phyloP scores from a whole-genome alignment of 2,888 invertebrate species.

The Acanthosoma haemorrhoidale region DNA sequence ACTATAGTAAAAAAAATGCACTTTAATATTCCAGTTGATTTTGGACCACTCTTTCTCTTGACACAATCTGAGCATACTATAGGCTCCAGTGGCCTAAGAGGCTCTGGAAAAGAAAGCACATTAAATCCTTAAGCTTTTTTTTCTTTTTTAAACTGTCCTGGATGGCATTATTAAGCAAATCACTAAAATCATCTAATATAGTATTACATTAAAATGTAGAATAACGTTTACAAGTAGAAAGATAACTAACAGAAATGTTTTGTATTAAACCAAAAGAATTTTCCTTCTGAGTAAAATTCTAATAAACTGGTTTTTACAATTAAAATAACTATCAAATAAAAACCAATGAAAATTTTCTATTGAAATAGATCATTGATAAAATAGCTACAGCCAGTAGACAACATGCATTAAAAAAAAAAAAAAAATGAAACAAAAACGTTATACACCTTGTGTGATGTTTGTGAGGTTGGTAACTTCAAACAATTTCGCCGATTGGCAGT shows the following conservation, averaged over 20 bases:
- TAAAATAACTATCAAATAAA: not conserved
- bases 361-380: not conserved
- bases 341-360: not conserved
- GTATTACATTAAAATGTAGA: not conserved
- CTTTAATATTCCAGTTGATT: conserved; percentile 13
- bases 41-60: conserved; percentile 13
- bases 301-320: not conserved
- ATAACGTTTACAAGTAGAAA: not conserved
- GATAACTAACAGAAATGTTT: not conserved
- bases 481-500: conserved; percentile 4
- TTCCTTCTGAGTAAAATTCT: conserved; percentile 4
- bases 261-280: not conserved
- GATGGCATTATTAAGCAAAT: conserved; percentile 12
- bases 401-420: not conserved
- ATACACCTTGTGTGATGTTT: not conserved
- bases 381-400: not conserved
- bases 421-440: not conserved
- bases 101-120: conserved; percentile 10
- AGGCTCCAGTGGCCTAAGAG: not conserved
- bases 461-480: conserved; percentile 11
- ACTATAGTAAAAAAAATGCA: conserved; percentile 5
- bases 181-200: not conserved
- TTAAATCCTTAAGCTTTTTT: conserved; percentile 3
- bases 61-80: not conserved
- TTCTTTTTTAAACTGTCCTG: not conserved